Base-by-base conservation (phyloP, 1,140 invertebrate species). In the Cotesia glomerata region DNA sequence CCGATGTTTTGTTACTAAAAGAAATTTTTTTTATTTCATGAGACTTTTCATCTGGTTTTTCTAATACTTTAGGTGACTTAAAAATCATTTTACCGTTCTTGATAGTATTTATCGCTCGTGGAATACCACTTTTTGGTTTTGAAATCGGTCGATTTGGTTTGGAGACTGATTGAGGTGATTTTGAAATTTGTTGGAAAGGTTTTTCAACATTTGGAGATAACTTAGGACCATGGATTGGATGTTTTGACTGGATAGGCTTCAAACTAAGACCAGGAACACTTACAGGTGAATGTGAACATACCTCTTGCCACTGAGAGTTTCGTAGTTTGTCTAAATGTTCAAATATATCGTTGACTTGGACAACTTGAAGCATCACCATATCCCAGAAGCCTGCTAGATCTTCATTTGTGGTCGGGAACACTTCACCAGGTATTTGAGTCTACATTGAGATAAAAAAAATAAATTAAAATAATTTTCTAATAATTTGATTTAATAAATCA, bases 301-400 rank as follows among this genome's bases (percentile, higher is more conserved):
- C 82, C 79, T 90, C 89, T 87, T 88, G 89, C 95, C 95, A 97
- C 54, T 91, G 89, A 74, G 93, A 95, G 26, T 85, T 87, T 80
- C 89, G 91, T 18, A 95, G 85, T 14, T 81, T 79, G 26, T 93
- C 90, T 56, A 98, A 90, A 71, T 95, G 93, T 5, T 91, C 87
- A 83, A 95, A 97, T 70, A 95, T 88, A 5, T 91, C 89, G 81
- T 96, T 90, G 14, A 96, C 89, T 85, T 95, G 92, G 39, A 92
- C 91, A 5, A 97, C 92, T 86, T 98, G 97, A 58, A 98, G 89
- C 83, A 92, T 92, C 5, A 98, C 95, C 95, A 98, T 97, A 85
- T 98, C 97, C 97, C 97, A 98, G 87, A 98, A 98, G 14, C 97
- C 97, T 78, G 94, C 94, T 67, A 98, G 88, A 85, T 98, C 97